Evolutionary conservation across 2,888 invertebrate species (phyloP), one percentile per base, ranked within the genome.

Genomic region (Ectobius pallidus): DNA sequence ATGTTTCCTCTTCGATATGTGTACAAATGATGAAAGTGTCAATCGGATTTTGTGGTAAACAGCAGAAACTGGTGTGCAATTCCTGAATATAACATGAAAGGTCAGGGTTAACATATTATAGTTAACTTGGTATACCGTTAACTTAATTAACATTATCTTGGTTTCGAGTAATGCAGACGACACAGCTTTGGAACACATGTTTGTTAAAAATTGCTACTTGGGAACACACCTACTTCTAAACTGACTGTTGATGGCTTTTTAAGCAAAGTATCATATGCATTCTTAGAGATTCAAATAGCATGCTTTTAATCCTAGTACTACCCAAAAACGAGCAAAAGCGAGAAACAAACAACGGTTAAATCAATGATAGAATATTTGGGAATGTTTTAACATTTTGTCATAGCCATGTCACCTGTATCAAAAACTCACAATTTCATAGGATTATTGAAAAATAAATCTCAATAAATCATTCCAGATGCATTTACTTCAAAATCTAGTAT

Each of bases 1-100:
- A 91, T 92, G 81, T 82, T 80, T 80, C 78, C 80, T 79, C 75
- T 75, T 75, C 75, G 62, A 73, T 67, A 52, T 70, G 65, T 69
- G 46, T 55, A 73, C 71, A 71, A 71, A 73, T 73, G 71, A 62
- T 71, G 74, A 18, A 65, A 71, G 68, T 44, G 61, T 70, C 73
- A 49, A 70, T 70, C 73, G 32, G 70, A 55, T 65, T 25, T 49
- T 61, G 73, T 63, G 61, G 73, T 70, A 68, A 70, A 72, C 75
- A 71, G 75, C 62, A 71, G 75, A 68, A 71, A 74, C 69, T 30
- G 70, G 68, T 69, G 71, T 61, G 44, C 62, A 62, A 67, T 70
- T 65, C 74, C 74, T 74, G 68, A 30, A 67, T 72, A 72, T 61
- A 70, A 74, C 72, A 72, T 63, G 46, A 65, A 65, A 65, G 65